Evolutionary conservation across 2,113 vertebrate genomes (phyloP).

Genomic region (Nothobranchius furzeri): DNA sequence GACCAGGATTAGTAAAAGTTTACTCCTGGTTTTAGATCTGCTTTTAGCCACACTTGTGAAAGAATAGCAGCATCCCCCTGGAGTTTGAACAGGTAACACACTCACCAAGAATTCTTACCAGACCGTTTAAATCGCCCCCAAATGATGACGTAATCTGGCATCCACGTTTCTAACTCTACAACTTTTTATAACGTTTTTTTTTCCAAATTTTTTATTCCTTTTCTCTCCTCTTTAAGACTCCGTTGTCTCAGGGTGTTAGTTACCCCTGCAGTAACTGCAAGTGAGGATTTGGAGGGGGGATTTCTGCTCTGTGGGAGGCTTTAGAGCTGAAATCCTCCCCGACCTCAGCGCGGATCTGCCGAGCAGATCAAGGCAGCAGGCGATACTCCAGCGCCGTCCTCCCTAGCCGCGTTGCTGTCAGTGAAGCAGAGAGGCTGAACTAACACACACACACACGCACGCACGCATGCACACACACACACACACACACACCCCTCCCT

Average conservation of each 20-base stretch:
- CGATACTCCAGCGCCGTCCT: conserved; percentile 48
- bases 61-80: too few species aligned
- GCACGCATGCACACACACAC: background rate
- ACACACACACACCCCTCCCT: conserved; percentile 9
- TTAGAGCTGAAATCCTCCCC: conserved; percentile 62
- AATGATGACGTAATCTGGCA: too few species aligned
- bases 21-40: too few species aligned
- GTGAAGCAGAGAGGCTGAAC: conserved; percentile 35
- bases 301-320: conserved; percentile 65
- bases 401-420: conserved; percentile 33
- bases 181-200: background rate
- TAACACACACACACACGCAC: conserved; percentile 14
- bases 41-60: too few species aligned
- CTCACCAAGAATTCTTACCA: too few species aligned
- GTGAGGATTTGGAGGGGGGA: conserved; percentile 52
- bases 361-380: conserved; percentile 59
- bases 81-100: too few species aligned
- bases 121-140: too few species aligned
- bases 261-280: conserved; percentile 46
- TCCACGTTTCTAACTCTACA: background rate
- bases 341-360: conserved; percentile 43
- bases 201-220: background rate
- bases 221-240: conserved; percentile 19
- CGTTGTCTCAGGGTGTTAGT: conserved; percentile 47
- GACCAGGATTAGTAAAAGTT: too few species aligned